A percentile compares a stretch with the other conserved stretches of the same genome.
These are phyloP conservation scores for Ischnura elegans DNA, from an alignment of 2,888 invertebrate species.

Conservation along the genomic window DNA sequence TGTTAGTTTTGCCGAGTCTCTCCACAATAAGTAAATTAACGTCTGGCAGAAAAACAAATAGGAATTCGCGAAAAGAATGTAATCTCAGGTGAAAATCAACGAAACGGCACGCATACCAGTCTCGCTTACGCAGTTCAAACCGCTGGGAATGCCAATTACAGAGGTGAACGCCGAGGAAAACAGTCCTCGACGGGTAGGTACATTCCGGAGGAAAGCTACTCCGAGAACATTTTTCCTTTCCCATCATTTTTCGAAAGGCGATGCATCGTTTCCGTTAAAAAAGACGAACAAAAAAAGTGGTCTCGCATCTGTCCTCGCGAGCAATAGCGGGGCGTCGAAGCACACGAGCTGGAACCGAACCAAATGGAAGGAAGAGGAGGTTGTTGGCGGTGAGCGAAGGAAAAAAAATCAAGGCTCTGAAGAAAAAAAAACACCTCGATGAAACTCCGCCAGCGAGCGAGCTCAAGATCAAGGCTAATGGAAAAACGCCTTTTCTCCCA, in stretches of 20 bases:
- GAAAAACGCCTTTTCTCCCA: neutral
- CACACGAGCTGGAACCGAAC: neutral
- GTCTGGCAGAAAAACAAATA: too few relatives aligned
- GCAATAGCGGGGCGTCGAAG: neutral
- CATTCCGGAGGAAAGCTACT: neutral
- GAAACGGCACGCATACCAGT: neutral
- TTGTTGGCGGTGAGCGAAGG: too few relatives aligned
- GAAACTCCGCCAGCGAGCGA: neutral
- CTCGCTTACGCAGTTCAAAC: neutral
- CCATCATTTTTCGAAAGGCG: neutral
- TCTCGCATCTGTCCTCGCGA: neutral
- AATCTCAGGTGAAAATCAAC: neutral
- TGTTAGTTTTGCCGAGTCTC: too few relatives aligned
- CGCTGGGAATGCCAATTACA: neutral
- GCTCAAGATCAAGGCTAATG: slow-evolving; percentile 31
- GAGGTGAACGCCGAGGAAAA: neutral
- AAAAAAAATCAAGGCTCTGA: neutral
- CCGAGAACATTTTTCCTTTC: neutral
- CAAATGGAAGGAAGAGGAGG: neutral
- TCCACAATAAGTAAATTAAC: too few relatives aligned
- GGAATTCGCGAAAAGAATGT: neutral
- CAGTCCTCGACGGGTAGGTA: neutral
- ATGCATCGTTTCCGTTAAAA: neutral
- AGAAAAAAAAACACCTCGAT: neutral
- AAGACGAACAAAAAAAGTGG: neutral